A percentile compares a stretch with the other conserved stretches of the same genome.
Conservation (phyloP, 2,113 vertebrate species). For the Sciurus niger region DNA sequence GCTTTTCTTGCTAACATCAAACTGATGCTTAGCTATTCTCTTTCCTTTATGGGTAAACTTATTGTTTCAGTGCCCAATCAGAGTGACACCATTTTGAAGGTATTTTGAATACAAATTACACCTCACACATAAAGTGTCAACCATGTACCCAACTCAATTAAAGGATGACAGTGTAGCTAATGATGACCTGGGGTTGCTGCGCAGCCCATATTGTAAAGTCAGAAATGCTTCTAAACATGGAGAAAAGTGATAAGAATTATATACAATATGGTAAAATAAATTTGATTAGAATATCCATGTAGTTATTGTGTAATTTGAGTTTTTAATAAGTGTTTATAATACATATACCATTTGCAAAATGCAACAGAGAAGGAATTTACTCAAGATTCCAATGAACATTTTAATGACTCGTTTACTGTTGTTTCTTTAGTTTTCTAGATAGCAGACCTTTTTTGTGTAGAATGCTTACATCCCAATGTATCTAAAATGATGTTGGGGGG, state of each 20-base stretch:
- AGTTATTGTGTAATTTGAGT: slow-evolving; percentile 1
- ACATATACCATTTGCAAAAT: slow-evolving; percentile 64
- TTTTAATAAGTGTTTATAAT: slow-evolving; percentile 67
- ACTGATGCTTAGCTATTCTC: not conserved
- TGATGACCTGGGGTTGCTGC: not conserved
- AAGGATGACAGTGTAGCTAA: not conserved
- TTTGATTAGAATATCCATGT: slow-evolving; percentile 41
- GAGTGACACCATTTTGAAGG: slow-evolving; percentile 13
- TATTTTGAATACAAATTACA: slow-evolving; percentile 56
- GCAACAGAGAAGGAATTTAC: slow-evolving; percentile 56
- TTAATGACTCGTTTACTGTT: slow-evolving; percentile 72
- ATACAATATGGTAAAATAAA: slow-evolving; percentile 21
- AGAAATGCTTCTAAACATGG: not conserved
- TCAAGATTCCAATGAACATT: slow-evolving; percentile 53
- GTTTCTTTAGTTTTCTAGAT: slow-evolving; percentile 75
- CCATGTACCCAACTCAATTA: not conserved
- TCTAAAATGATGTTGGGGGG: slow-evolving; percentile 57
- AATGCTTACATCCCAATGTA: slow-evolving; percentile 51
- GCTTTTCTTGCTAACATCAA: slow-evolving; percentile 60
- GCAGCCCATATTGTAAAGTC: not conserved
- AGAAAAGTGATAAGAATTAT: not conserved
- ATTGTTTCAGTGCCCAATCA: not conserved
- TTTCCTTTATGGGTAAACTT: slow-evolving; percentile 45
- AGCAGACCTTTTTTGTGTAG: slow-evolving; percentile 58
- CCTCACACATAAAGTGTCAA: not conserved